Percentiles rank a stretch among this genome's conserved stretches.
phyloP scores from a whole-genome alignment of 2,113 vertebrate genomes.

The Penelope pileata region DNA sequence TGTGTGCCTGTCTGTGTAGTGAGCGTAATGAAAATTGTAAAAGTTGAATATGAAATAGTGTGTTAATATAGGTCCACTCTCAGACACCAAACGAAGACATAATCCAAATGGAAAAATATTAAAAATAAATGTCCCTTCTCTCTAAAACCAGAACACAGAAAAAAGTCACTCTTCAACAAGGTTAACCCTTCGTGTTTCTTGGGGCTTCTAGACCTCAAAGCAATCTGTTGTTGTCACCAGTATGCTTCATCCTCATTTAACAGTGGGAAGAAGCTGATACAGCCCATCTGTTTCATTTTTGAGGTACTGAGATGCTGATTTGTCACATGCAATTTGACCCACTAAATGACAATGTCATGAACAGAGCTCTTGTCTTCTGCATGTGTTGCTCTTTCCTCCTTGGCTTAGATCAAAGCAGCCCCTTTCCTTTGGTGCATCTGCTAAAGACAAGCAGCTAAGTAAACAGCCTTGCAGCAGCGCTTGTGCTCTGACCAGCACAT shows the following conservation, averaged over 20 bases:
- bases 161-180: not conserved
- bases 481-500: not conserved
- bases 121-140: not conserved
- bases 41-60: not conserved
- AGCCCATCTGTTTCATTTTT: slow-evolving; percentile 20
- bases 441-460: not conserved
- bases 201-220: not conserved
- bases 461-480: not conserved
- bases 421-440: not conserved
- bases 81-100: not conserved
- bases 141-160: not conserved
- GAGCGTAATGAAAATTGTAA: not conserved
- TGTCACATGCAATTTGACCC: rapidly evolving
- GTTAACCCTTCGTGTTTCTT: not conserved
- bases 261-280: not conserved
- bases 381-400: not conserved
- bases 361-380: not conserved
- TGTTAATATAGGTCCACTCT: not conserved
- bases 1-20: not conserved
- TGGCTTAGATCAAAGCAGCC: not conserved
- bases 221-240: not conserved
- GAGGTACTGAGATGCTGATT: not conserved
- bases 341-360: not conserved
- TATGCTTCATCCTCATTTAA: not conserved
- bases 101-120: not conserved